Percentiles rank a stretch among this genome's conserved stretches.
Conservation (phyloP, 2,113 vertebrate species). For the Cacatua alba region DNA sequence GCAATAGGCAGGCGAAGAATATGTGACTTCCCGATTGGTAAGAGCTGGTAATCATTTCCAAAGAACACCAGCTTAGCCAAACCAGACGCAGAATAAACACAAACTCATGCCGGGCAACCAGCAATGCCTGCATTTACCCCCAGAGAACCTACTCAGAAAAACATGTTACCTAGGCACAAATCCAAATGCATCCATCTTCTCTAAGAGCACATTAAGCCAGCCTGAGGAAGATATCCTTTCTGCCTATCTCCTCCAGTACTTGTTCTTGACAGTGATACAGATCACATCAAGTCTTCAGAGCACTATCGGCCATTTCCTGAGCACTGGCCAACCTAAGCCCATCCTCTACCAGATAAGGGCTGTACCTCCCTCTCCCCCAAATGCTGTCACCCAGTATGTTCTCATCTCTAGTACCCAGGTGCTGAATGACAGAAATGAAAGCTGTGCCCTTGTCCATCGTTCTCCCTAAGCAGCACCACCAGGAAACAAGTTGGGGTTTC, state of each 20-base stretch:
- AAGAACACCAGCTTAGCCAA: not conserved
- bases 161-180: not conserved
- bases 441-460: not conserved
- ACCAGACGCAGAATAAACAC: conserved; percentile 13
- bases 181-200: not conserved
- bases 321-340: not conserved
- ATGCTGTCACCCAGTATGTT: rapidly evolving
- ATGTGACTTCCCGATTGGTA: not conserved
- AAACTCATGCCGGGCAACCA: not conserved
- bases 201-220: not conserved
- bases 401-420: not conserved
- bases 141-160: not conserved
- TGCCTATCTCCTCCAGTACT: not conserved
- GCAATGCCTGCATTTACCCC: not conserved
- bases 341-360: not conserved
- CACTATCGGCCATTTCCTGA: not conserved
- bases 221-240: not conserved
- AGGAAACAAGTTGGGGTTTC: not conserved
- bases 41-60: not conserved
- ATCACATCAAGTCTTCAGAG: not conserved
- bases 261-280: not conserved
- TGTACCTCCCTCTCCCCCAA: not conserved
- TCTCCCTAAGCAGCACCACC: not conserved
- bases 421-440: not conserved
- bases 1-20: not conserved